phyloP scores from a whole-genome alignment of 2,113 vertebrate genomes.

The Lynx canadensis region DNA sequence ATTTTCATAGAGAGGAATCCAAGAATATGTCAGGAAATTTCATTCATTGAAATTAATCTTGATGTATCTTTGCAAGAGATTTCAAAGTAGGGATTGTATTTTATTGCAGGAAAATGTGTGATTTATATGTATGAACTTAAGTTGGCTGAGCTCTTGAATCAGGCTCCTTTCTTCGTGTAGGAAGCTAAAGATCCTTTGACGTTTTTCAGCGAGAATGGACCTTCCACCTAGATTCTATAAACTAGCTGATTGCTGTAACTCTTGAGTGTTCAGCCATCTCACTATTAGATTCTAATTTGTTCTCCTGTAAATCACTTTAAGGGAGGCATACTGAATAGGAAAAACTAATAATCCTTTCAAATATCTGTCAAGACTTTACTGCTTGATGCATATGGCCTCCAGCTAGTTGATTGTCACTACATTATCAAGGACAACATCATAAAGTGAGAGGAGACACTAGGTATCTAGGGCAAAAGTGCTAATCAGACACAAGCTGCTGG shows the following conservation, averaged over 20 bases:
- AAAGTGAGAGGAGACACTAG: neutral
- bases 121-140: constrained; percentile 31
- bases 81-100: neutral
- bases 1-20: constrained; percentile 53
- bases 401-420: neutral
- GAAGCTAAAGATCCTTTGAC: constrained; percentile 26
- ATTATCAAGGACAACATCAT: neutral
- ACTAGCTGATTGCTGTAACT: neutral
- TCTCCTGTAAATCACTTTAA: constrained; percentile 14
- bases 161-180: neutral
- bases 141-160: neutral
- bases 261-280: neutral
- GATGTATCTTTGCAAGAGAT: constrained; percentile 20
- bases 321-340: neutral
- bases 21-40: constrained; percentile 55
- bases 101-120: constrained; percentile 1
- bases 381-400: neutral
- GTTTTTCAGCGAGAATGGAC: constrained; percentile 18
- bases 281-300: constrained; percentile 24
- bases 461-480: neutral
- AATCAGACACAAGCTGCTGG: neutral
- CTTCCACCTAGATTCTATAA: neutral
- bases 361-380: constrained; percentile 6
- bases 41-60: constrained; percentile 54
- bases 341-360: constrained; percentile 35